Conservation (phyloP, 30 jellyfish, hydroid and myxozoan genomes). For the Aurelia coerulea region DNA sequence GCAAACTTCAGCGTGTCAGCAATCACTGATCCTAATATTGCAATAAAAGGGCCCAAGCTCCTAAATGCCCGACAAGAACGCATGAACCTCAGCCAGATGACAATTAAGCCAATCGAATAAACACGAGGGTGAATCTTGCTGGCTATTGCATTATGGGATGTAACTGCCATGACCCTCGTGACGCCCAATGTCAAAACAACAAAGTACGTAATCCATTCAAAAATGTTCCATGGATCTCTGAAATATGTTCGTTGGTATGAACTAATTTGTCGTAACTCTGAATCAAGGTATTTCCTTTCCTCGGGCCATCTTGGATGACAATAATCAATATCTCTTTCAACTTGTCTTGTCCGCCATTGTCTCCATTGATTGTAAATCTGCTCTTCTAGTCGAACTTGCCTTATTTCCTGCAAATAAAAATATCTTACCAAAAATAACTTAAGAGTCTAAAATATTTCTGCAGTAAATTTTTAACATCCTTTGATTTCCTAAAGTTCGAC, state of each 20-base stretch:
- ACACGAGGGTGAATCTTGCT: slow-evolving; percentile 88
- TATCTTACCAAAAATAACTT: too few relatives aligned
- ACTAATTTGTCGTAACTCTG: slow-evolving; percentile 96
- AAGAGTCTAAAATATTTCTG: too few relatives aligned
- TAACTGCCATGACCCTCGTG: slow-evolving; percentile 92
- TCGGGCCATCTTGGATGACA: slow-evolving; percentile 99
- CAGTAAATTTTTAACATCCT: too few relatives aligned
- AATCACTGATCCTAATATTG: slow-evolving; percentile 95
- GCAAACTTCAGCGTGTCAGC: slow-evolving; percentile 97
- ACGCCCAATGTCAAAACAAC: slow-evolving; percentile 84
- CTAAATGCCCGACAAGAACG: slow-evolving; percentile 98
- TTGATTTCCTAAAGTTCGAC: too few relatives aligned
- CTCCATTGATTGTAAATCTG: slow-evolving; percentile 95
- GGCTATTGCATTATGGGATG: slow-evolving; percentile 70
- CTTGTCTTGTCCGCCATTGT: slow-evolving; percentile 97
- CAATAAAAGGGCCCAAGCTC: slow-evolving; percentile 98
- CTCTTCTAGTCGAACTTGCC: slow-evolving; percentile 91
- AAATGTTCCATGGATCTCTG: slow-evolving; percentile 99
- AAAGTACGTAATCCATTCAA: slow-evolving; percentile 96
- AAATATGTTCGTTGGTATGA: slow-evolving; percentile 97
- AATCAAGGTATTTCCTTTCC: slow-evolving; percentile 93
- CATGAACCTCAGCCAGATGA: slow-evolving; percentile 98
- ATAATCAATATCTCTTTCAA: slow-evolving; percentile 89
- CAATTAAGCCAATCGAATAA: slow-evolving; percentile 92
- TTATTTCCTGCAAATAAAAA: slow-evolving; percentile 62